A percentile compares a stretch with the other conserved stretches of the same genome.
These are phyloP conservation scores for Pammene fasciana DNA, from an alignment of 2,888 invertebrate species.

Conservation along the genomic window DNA sequence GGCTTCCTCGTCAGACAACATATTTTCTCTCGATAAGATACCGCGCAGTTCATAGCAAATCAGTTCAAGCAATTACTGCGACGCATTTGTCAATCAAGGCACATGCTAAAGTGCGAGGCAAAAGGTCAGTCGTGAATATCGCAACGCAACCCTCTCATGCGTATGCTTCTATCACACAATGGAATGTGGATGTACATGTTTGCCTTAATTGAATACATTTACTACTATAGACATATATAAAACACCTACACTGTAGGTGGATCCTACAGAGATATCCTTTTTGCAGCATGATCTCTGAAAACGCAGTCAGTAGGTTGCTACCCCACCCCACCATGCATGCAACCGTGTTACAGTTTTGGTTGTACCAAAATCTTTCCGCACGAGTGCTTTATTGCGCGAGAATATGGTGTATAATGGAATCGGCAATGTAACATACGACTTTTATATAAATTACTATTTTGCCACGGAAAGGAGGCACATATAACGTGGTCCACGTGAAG, in stretches of 20 bases:
- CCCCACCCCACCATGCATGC: no score
- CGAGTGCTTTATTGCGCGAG: no score
- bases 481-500: no score
- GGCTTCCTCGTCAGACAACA: background rate
- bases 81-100: slow-evolving; percentile 37
- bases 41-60: slow-evolving; percentile 30
- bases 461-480: no score
- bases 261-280: background rate
- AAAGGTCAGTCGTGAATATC: slow-evolving; percentile 30
- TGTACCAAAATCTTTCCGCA: no score
- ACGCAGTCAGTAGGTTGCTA: no score
- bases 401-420: no score
- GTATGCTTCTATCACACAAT: slow-evolving; percentile 19
- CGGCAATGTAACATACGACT: no score
- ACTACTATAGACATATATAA: no score
- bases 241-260: no score
- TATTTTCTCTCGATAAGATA: slow-evolving; percentile 24
- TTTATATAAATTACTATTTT: no score
- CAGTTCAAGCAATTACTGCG: slow-evolving; percentile 36
- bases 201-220: slow-evolving; percentile 20
- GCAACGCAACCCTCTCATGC: slow-evolving; percentile 17
- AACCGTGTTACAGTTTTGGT: no score
- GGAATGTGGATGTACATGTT: slow-evolving; percentile 9
- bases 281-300: background rate
- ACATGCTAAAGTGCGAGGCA: slow-evolving; percentile 33